Conservation (phyloP, 92 coral and sea anemone genomes). For the Metridium senile region DNA sequence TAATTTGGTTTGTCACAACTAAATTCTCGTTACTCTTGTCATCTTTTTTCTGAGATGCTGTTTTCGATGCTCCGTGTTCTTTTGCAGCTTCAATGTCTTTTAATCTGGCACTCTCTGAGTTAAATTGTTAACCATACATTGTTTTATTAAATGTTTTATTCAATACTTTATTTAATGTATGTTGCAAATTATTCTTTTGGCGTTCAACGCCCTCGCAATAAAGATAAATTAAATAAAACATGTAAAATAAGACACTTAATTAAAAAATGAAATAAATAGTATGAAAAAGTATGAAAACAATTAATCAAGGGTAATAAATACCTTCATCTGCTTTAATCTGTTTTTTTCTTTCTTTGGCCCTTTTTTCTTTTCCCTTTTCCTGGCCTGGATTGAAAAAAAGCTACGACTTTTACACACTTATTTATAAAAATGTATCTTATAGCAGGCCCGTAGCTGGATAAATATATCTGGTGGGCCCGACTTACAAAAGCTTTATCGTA, state of each 20-base stretch:
- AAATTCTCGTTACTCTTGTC: neutral
- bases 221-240: too few species aligned
- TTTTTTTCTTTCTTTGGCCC: neutral
- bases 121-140: neutral
- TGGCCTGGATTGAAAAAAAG: neutral
- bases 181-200: too few species aligned
- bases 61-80: neutral
- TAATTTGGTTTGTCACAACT: neutral
- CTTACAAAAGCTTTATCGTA: too few species aligned
- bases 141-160: neutral
- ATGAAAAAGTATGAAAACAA: neutral
- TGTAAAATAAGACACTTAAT: too few species aligned
- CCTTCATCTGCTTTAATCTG: neutral
- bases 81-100: neutral
- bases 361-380: constrained; percentile 23
- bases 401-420: neutral
- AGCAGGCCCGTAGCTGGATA: too few species aligned
- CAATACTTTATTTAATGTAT: too few species aligned
- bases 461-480: too few species aligned
- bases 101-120: neutral
- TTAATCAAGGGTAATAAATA: neutral
- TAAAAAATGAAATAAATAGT: too few species aligned
- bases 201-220: too few species aligned
- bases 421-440: too few species aligned
- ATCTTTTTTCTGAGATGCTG: neutral